These are phyloP conservation scores for Maccullochella peelii DNA, from an alignment of 2,113 vertebrate species.

Conservation along the genomic window DNA sequence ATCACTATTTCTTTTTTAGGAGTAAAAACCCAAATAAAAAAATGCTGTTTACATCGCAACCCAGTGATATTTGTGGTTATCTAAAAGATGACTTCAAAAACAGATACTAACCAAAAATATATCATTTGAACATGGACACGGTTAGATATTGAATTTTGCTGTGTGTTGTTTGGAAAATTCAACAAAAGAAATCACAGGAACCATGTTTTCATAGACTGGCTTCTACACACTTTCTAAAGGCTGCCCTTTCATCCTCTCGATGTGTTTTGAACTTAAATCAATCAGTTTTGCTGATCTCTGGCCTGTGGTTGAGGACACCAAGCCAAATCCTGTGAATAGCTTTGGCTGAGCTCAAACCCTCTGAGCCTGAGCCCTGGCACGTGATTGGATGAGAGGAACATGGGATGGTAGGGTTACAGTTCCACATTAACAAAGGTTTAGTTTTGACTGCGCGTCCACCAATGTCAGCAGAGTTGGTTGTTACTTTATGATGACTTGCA, in stretches of 20 bases:
- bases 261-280: conserved; percentile 60
- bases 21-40: background rate
- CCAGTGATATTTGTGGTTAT: background rate
- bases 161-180: background rate
- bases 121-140: background rate
- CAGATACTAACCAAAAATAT: background rate
- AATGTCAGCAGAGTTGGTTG: background rate
- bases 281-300: conserved; percentile 59
- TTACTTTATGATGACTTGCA: conserved; percentile 10
- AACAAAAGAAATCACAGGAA: background rate
- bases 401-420: background rate
- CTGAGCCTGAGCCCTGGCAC: conserved; percentile 45
- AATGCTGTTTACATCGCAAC: background rate
- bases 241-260: conserved; percentile 24
- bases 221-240: background rate
- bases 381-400: conserved; percentile 59
- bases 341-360: conserved; percentile 53
- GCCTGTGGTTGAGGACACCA: conserved; percentile 30
- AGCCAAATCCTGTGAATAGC: conserved; percentile 70
- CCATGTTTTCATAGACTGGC: background rate
- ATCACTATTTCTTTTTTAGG: background rate
- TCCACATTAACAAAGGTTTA: conserved; percentile 23
- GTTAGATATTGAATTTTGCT: background rate
- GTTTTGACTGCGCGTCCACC: conserved; percentile 21
- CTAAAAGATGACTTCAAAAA: background rate